Evolutionary conservation across 1,140 invertebrate genomes (phyloP), one percentile per base, ranked within the genome.

Genomic region (Portunus trituberculatus): DNA sequence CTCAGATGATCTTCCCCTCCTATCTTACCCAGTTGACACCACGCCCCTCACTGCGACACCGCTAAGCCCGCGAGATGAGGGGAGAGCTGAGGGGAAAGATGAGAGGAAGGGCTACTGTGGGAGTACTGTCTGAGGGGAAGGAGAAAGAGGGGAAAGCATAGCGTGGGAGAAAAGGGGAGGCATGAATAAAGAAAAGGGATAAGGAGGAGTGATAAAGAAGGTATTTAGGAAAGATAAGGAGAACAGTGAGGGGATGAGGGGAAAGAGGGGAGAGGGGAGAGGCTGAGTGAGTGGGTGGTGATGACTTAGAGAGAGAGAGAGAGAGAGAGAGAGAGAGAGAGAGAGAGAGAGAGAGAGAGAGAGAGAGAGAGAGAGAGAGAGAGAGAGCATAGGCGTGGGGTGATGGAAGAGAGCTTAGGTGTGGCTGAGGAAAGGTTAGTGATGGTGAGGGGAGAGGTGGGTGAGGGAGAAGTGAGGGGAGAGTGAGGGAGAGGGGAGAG

Each of bases 291-390:
- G 89, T 76, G 52, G 45, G 28, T 45, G 39, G 32, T 16, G 45
- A 67, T 20, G 59, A 20, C 12, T 7, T n/a, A 32, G 6, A 45
- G 59, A 76, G 90, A 31, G 28, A 76, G 48, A 92, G 90, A 92
- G 67, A 91, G 67, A n/a, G 87, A 89, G 87, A 89, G 87, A 89
- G 87, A 89, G 87, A 46, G 87, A 46, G 87, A 89, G 88, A 39
- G 32, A 48, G 88, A 39, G 39, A 48, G 45, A 39, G 32, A 39
- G 20, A 39, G 39, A 39, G 39, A 25, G 87, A 89, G 87, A 46
- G 32, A 39, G 88, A 89, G 86, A 39, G 88, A 48, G 39, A 89
- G 39, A 46, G 83, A 84, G 83, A 84, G 83, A 84, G 83, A 84
- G 83, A 84, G 83, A 16, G 31, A 48, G 48, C 4, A 31, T 14